Percentiles rank a stretch among this genome's conserved stretches.
These are phyloP conservation scores for Dasyurus viverrinus DNA, from an alignment of 2,113 vertebrate species.

Conservation along the genomic window DNA sequence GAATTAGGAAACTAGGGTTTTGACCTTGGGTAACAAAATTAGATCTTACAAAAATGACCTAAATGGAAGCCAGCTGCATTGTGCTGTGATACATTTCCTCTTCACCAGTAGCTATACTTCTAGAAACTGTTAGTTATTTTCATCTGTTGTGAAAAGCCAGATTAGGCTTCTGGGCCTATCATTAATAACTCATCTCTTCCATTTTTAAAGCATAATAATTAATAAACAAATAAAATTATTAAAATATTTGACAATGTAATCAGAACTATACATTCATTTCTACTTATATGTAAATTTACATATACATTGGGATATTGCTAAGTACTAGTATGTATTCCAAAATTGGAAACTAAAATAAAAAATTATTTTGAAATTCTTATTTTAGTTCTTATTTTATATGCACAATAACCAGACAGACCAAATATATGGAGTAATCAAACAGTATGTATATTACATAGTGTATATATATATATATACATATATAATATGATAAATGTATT, in stretches of 20 bases:
- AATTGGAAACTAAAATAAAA: too few species aligned
- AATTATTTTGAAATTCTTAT: too few species aligned
- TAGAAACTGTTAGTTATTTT: background rate
- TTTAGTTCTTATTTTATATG: too few species aligned
- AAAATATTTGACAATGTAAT: conserved; percentile 54
- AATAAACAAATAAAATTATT: conserved; percentile 40
- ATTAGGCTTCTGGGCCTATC: conserved; percentile 8
- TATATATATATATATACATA: too few species aligned
- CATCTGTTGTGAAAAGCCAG: background rate
- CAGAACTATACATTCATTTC: conserved; percentile 34
- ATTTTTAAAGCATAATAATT: conserved; percentile 1
- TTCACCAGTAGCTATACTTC: background rate
- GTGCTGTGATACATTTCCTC: background rate
- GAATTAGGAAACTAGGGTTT: background rate
- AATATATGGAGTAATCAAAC: too few species aligned
- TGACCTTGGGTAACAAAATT: background rate
- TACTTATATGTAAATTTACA: background rate
- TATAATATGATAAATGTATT: too few species aligned
- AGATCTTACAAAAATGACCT: background rate
- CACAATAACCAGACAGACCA: too few species aligned
- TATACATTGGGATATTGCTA: too few species aligned
- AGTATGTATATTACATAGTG: too few species aligned
- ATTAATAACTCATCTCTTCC: conserved; percentile 16
- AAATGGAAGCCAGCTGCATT: background rate
- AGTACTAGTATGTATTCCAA: too few species aligned